phyloP scores from a whole-genome alignment of 2,797 vertebrate genomes.

The Echiichthys vipera region DNA sequence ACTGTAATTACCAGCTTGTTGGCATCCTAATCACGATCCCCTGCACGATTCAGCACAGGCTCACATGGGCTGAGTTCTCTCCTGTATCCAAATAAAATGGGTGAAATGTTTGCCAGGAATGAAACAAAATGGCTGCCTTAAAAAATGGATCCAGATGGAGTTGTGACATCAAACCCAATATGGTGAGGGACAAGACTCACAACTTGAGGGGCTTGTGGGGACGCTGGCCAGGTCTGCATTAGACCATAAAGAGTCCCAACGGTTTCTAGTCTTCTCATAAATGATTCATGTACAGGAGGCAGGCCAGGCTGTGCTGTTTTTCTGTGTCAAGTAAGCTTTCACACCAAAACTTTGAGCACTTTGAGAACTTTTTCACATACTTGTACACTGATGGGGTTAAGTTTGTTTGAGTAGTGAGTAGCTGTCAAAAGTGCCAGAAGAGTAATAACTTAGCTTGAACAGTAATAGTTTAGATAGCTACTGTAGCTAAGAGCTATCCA shows the following conservation, averaged over 20 bases:
- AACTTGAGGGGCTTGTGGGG: slow-evolving; percentile 60
- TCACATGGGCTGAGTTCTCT: slow-evolving; percentile 5
- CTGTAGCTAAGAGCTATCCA: not conserved
- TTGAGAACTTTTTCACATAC: not conserved
- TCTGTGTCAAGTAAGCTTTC: slow-evolving; percentile 31
- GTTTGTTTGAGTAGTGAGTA: not conserved
- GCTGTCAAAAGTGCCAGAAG: not conserved
- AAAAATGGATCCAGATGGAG: slow-evolving; percentile 71
- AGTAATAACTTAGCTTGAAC: not conserved
- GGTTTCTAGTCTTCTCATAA: slow-evolving; percentile 38
- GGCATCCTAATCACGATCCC: slow-evolving; percentile 11
- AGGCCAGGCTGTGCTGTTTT: slow-evolving; percentile 30
- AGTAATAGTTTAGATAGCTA: not conserved
- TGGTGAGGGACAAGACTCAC: slow-evolving; percentile 62
- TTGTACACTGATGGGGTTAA: not conserved
- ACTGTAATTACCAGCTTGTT: slow-evolving; percentile 12
- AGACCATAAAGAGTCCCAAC: slow-evolving; percentile 61
- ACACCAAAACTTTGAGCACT: slow-evolving; percentile 29
- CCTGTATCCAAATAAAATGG: slow-evolving; percentile 35
- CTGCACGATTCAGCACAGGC: not conserved
- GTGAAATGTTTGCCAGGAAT: slow-evolving; percentile 54
- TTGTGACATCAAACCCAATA: slow-evolving; percentile 75
- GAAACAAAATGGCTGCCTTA: slow-evolving; percentile 54
- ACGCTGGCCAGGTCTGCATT: slow-evolving; percentile 60
- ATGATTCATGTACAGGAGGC: slow-evolving; percentile 62